Evolutionary conservation across 2,888 invertebrate genomes (phyloP).

Genomic region (Tetrapedia diversipes): DNA sequence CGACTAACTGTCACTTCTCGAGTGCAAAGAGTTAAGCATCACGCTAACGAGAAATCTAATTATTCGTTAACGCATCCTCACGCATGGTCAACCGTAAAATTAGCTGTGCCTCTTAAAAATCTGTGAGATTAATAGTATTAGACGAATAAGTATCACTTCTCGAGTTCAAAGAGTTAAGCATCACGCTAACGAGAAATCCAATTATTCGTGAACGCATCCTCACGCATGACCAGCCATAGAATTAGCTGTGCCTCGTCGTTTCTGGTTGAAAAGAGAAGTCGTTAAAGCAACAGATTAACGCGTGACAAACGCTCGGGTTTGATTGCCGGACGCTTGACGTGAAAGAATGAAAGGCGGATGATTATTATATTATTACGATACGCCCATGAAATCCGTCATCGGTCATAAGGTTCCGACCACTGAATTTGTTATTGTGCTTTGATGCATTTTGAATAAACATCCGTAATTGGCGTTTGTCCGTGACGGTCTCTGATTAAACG

Average conservation of each 20-base stretch:
- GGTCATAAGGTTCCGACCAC: background rate
- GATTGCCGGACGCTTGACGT: conserved; percentile 1
- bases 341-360: background rate
- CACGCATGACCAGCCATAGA: background rate
- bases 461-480: background rate
- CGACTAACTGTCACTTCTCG: no score
- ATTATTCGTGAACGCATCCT: conserved; percentile 5
- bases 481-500: conserved; percentile 6
- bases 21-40: no score
- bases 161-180: no score
- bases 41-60: no score
- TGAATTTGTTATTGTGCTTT: background rate
- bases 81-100: no score
- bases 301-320: background rate
- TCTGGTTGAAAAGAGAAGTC: conserved; percentile 3
- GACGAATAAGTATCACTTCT: no score
- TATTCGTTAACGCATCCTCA: no score
- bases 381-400: background rate
- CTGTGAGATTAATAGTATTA: no score
- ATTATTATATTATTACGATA: background rate
- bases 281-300: background rate
- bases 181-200: background rate
- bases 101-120: no score
- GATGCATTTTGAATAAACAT: conserved; percentile 1
- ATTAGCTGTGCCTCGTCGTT: background rate